Percentiles rank a stretch among this genome's conserved stretches.
Conservation (phyloP, 1,140 invertebrate genomes). For the Cyphomyrmex costatus region DNA sequence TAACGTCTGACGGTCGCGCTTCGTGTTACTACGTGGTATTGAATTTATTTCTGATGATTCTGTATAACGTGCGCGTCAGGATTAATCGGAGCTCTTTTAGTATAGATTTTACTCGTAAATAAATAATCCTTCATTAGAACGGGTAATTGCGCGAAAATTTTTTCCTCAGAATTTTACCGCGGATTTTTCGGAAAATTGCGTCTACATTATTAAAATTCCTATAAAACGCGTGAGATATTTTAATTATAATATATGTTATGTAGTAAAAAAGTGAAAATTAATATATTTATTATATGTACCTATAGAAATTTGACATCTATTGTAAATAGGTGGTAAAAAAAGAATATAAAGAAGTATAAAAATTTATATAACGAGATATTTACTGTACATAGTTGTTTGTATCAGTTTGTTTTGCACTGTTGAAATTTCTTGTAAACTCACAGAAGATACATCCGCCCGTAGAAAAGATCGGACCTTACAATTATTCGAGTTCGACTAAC, state of each 20-base stretch:
- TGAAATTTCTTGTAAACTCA: neutral
- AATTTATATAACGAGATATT: neutral
- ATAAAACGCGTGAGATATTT: neutral
- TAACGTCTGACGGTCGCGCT: constrained; percentile 1
- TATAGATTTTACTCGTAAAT: neutral
- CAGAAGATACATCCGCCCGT: neutral
- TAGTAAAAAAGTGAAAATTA: neutral
- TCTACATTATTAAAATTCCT: neutral
- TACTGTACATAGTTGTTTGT: neutral
- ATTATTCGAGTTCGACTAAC: constrained; percentile 44
- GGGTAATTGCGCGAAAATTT: neutral
- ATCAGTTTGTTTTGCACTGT: neutral
- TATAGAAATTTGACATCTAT: neutral
- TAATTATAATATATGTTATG: neutral
- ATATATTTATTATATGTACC: neutral
- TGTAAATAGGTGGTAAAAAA: too few relatives aligned
- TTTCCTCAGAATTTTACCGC: constrained; percentile 1
- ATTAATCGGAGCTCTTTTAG: constrained; percentile 22
- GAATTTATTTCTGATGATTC: constrained; percentile 23
- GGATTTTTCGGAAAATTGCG: neutral
- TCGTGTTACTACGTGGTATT: neutral
- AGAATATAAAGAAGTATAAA: too few relatives aligned
- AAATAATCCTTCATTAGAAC: constrained; percentile 1
- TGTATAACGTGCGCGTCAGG: neutral
- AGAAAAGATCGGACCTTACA: constrained; percentile 4